Evolutionary conservation across 2,113 vertebrate species (phyloP).

Genomic region (Sardina pilchardus): DNA sequence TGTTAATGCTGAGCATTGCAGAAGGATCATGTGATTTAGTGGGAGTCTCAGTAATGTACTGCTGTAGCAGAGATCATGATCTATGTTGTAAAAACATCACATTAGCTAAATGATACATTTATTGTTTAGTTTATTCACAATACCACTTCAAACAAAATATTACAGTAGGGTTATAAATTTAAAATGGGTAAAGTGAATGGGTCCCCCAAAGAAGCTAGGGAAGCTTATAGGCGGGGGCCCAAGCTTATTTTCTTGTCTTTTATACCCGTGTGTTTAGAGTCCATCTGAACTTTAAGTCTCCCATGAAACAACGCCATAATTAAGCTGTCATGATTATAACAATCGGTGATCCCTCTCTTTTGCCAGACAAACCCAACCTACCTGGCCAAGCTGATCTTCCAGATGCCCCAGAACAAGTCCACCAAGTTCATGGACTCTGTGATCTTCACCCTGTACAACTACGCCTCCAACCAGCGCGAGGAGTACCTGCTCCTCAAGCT

Average conservation of each 20-base stretch:
- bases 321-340: background rate
- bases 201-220: too few species aligned
- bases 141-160: too few species aligned
- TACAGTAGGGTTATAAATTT: too few species aligned
- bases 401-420: constrained; percentile 98
- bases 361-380: constrained; percentile 94
- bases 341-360: background rate
- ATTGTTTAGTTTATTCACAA: too few species aligned
- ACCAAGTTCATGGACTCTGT: constrained; percentile 99
- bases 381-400: constrained; percentile 97
- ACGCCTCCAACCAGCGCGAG: constrained; percentile 95
- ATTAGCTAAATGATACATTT: background rate
- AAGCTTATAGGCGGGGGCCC: too few species aligned
- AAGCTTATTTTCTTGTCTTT: background rate
- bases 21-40: background rate
- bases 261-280: background rate
- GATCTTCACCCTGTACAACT: constrained; percentile 97
- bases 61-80: background rate
- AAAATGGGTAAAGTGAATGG: too few species aligned
- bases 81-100: background rate
- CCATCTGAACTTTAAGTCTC: background rate
- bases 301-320: background rate
- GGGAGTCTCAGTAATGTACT: background rate
- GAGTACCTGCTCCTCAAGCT: constrained; percentile 94
- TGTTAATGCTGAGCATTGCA: background rate